Conservation (phyloP, 1,140 invertebrate species). For the Trachelipus rathkii region DNA sequence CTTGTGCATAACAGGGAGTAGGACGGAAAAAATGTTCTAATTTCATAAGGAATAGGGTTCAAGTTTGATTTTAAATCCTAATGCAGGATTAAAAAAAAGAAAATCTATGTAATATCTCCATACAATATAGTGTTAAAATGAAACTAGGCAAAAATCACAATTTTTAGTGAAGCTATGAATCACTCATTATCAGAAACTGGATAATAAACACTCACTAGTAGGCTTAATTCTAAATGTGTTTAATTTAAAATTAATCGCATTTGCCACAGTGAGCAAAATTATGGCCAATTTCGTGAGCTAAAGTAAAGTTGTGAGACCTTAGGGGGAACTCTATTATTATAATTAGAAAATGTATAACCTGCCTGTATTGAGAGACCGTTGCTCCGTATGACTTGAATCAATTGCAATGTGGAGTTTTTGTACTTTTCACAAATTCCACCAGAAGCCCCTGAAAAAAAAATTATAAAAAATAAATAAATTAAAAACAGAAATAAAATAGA, state of each 20-base stretch:
- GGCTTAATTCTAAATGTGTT: too few species aligned
- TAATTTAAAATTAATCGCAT: constrained; percentile 49
- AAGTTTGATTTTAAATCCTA: too few species aligned
- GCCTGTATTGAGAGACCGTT: constrained; percentile 93
- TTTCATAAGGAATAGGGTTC: too few species aligned
- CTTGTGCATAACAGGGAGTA: background rate
- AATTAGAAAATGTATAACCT: constrained; percentile 99
- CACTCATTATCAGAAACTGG: too few species aligned
- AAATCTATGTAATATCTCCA: too few species aligned
- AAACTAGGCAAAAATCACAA: too few species aligned
- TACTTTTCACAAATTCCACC: constrained; percentile 98
- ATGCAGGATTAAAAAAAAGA: too few species aligned
- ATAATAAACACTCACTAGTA: too few species aligned
- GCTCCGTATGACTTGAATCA: constrained; percentile 89
- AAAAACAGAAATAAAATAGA: too few species aligned
- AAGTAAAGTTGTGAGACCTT: constrained; percentile 95
- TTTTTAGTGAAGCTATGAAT: too few species aligned
- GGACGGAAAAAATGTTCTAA: too few species aligned
- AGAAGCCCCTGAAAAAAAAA: constrained; percentile 67
- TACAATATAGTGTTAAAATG: too few species aligned
- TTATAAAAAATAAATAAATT: background rate
- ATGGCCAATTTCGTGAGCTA: constrained; percentile 98
- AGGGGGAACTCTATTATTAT: constrained; percentile 90
- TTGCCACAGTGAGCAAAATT: constrained; percentile 72
- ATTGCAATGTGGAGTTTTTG: constrained; percentile 88